phyloP scores from a whole-genome alignment of 2,797 vertebrate species.

The Coendou prehensilis region DNA sequence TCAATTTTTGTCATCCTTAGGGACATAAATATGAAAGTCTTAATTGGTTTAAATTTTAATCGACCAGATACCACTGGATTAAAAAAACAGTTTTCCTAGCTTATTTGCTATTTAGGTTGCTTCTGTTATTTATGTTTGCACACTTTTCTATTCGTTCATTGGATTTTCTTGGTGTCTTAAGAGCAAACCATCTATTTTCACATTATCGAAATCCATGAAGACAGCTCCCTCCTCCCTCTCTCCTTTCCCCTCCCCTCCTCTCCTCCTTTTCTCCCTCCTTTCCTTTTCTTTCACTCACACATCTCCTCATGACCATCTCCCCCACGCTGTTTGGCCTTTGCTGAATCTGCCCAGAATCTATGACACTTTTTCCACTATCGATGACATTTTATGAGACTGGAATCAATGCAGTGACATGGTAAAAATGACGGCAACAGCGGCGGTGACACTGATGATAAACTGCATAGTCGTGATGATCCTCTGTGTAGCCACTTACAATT shows the following conservation, averaged over 20 bases:
- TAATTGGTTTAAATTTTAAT: background rate
- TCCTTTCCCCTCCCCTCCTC: background rate
- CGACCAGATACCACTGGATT: background rate
- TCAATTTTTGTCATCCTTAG: background rate
- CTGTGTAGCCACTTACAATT: background rate
- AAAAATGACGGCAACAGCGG: background rate
- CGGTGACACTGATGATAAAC: background rate
- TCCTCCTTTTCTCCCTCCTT: too few species aligned
- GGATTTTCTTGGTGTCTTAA: background rate
- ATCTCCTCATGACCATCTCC: background rate
- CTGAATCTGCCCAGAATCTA: background rate
- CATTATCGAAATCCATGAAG: background rate
- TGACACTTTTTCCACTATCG: background rate
- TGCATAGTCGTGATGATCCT: rapidly evolving
- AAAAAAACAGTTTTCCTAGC: background rate
- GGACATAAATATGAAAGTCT: background rate
- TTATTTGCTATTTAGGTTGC: background rate
- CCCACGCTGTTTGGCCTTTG: background rate
- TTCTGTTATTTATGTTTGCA: background rate
- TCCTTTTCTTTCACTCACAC: background rate
- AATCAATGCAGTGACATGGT: background rate
- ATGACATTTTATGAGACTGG: background rate
- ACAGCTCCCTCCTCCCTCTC: background rate
- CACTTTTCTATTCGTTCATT: background rate
- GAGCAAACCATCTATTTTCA: background rate